Percentiles rank a stretch among this genome's conserved stretches.
phyloP scores from a whole-genome alignment of 2,888 invertebrate species.

The Frankliniella intonsa region DNA sequence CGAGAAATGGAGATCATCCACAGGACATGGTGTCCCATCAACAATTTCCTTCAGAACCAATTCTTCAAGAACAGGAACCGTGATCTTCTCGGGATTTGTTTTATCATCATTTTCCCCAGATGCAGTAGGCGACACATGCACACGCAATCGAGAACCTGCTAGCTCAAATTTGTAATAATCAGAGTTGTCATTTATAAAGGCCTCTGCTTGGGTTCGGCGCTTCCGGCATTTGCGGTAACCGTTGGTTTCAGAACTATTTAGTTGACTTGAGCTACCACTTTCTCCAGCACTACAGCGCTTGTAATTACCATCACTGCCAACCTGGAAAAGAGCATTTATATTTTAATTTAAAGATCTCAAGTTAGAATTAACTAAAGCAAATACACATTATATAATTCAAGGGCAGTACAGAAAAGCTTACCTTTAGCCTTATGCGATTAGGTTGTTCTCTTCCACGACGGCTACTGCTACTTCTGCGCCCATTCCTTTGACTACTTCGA shows the following conservation, averaged over 20 bases:
- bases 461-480: neutral
- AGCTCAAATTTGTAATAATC: constrained; percentile 56
- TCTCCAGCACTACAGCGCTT: neutral
- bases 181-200: constrained; percentile 55
- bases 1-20: constrained; percentile 63
- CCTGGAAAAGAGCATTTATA: neutral
- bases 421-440: neutral
- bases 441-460: neutral
- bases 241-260: constrained; percentile 1
- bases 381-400: neutral
- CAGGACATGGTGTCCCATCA: constrained; percentile 39
- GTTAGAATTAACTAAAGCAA: too few relatives aligned
- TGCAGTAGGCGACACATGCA: constrained; percentile 42
- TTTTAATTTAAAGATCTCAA: neutral
- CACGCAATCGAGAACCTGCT: constrained; percentile 48
- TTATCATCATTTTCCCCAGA: constrained; percentile 28
- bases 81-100: neutral
- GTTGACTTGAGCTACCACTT: neutral
- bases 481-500: constrained; percentile 7
- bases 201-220: constrained; percentile 55
- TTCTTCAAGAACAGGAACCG: neutral
- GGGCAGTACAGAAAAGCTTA: neutral
- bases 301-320: neutral
- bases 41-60: neutral
- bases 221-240: constrained; percentile 39